Evolutionary conservation across 2,888 invertebrate genomes (phyloP), one percentile per base, ranked within the genome.

Genomic region (Calephelis perditalis): DNA sequence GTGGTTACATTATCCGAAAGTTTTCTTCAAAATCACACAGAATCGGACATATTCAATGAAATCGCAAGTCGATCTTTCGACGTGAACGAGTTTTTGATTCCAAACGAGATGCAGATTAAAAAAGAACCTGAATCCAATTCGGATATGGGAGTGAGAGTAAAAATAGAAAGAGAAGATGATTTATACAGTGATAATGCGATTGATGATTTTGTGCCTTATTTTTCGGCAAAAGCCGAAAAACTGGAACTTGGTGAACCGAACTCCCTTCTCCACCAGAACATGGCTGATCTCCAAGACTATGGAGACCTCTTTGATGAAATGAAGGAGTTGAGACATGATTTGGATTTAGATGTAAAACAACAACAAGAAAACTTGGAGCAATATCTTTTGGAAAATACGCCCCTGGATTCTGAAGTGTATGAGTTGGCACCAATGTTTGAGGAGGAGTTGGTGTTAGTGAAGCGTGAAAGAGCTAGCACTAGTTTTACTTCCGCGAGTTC

Each of bases 251-350:
- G 73, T 45, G 91, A 78, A 69, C 70, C 79, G 0, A 76, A 83
- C 62, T 91, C 92, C 0, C 91, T 93, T 0, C 86, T 87, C 70
- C 90, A 92, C 56, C 92, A 93, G 67, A 93, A 92, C 68, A 70
- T 92, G 65, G 92, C 92, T 0, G 93, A 93, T 75, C 73, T 93
- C 10, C 84, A 86, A 64, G 93, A 92, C 65, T 93, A 91, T 66
- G 89, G 81, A 4, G 89, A 91, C 52, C 66, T 83, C 11, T 79
- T 82, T 6, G 79, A 84, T 40, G 87, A 86, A 37, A 75, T 81
- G 0, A 86, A 86, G 59, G 84, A 82, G 40, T 66, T 89, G 40
- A 78, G 78, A 67, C 87, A 68, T 71, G 89, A 82, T 72, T 75
- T 89, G 67, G 92, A 81, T 66, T 87, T 80, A 64, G 92, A 89